Base-by-base conservation (phyloP, 2,888 invertebrate species). In the Trissolcus brochymenae region DNA sequence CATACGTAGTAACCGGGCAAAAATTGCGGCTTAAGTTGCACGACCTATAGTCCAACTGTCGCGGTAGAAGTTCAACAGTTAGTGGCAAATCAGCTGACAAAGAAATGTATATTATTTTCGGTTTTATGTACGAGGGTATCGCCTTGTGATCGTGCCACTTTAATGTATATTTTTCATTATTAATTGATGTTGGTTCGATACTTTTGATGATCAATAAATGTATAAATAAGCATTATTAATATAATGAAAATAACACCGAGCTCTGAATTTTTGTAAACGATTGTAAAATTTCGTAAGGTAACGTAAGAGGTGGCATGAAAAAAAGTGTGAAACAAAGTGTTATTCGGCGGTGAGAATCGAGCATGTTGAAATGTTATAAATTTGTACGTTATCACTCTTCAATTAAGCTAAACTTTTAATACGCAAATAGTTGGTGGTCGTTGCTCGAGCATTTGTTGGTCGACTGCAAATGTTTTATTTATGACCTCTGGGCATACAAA, bases 401-500 rank as follows among this genome's bases (percentile, higher is more conserved):
- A 53, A 54, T 29, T 21, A 29, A 54, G 35, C 17, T 13, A 9
- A 54, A 54, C 25, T 54, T 54, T 21, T 6, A 54, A 25, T 11
- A n/a, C 11, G n/a, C 7, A 54, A 46, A 35, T 35, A 35, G 35
- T 35, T 35, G 35, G 35, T 35, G 35, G 35, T 1, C 35, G 35
- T 35, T 35, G 35, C 21, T 17, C 6, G 29, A 6, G 2, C 40
- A 21, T 40, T 21, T 41, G 35, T 41, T 41, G 35, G 62, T 55
- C 49, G 43, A 14, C n/a, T 17, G 17, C n/a, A 14, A 54, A 55
- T 55, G 64, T 65, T 65, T 55, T 49, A 65, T 65, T 54, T 65
- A 65, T 49, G 55, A 55, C 62, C 21, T n/a, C n/a, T 11, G 21
- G 21, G 35, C 35, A 14, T 9, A 16, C 9, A 7, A 35, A n/a